These are phyloP conservation scores for Mormoops blainvillei DNA, from an alignment of 2,113 vertebrate species.

Conservation along the genomic window DNA sequence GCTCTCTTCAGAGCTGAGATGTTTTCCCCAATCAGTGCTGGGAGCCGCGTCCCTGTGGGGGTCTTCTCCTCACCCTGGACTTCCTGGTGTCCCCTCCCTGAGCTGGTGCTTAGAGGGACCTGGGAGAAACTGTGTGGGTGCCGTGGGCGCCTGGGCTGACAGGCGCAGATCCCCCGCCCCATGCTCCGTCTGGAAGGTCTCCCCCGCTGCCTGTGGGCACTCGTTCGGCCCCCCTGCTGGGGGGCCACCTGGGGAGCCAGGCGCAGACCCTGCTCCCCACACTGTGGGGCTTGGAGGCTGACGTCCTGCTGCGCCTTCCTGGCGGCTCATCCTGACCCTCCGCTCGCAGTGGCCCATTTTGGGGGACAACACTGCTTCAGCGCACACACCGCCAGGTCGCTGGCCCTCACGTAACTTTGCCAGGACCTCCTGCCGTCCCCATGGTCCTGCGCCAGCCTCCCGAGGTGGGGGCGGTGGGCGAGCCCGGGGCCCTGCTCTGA, in stretches of 20 bases:
- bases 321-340: rapidly evolving
- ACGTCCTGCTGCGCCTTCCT: not conserved
- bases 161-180: rapidly evolving
- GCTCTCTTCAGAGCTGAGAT: not conserved
- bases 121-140: rapidly evolving
- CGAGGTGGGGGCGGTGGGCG: rapidly evolving
- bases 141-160: no score
- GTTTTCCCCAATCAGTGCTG: not conserved
- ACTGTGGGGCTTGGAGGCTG: not conserved
- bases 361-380: rapidly evolving
- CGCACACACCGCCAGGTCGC: rapidly evolving
- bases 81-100: not conserved
- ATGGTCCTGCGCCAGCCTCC: not conserved
- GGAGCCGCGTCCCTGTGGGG: not conserved
- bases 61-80: not conserved
- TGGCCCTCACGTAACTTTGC: rapidly evolving
- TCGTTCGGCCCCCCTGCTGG: not conserved
- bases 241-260: no score
- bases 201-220: no score
- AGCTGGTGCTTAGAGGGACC: no score
- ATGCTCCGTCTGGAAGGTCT: rapidly evolving
- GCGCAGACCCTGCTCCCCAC: rapidly evolving
- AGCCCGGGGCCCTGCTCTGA: rapidly evolving
- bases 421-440: not conserved
- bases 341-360: rapidly evolving